Conservation (phyloP, 2,888 invertebrate species). For the Digitonthophagus gazella region DNA sequence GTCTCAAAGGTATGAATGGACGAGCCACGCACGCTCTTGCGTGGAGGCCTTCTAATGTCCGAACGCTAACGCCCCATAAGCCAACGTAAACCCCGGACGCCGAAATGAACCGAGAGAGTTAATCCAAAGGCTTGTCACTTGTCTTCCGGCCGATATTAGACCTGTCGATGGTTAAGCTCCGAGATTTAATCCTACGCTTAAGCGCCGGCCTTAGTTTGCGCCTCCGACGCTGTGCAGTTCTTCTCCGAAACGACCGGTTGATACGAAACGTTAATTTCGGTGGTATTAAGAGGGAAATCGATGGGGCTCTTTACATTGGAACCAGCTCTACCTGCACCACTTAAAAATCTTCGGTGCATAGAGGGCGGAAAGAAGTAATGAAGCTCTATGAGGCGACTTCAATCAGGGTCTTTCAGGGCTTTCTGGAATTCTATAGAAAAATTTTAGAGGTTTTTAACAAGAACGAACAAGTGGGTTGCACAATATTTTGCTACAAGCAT, state of each 20-base stretch:
- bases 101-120: conserved; percentile 36
- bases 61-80: conserved; percentile 31
- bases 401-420: too few species aligned
- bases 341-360: too few species aligned
- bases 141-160: conserved; percentile 37
- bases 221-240: not conserved
- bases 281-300: conserved; percentile 4
- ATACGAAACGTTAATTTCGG: conserved; percentile 13
- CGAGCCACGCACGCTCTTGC: conserved; percentile 12
- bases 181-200: conserved; percentile 17
- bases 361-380: too few species aligned
- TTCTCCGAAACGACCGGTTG: not conserved
- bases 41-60: conserved; percentile 16
- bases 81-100: conserved; percentile 34
- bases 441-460: too few species aligned
- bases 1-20: conserved; percentile 4
- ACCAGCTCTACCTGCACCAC: too few species aligned
- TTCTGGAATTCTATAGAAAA: too few species aligned
- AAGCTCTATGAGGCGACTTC: too few species aligned
- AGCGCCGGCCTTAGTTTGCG: not conserved
- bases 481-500: too few species aligned
- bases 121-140: conserved; percentile 38
- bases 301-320: conserved; percentile 2
- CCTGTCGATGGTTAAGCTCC: conserved; percentile 32
- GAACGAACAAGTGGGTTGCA: too few species aligned